These are phyloP conservation scores for Seira musarum DNA, from an alignment of 2,888 invertebrate genomes.

Conservation along the genomic window DNA sequence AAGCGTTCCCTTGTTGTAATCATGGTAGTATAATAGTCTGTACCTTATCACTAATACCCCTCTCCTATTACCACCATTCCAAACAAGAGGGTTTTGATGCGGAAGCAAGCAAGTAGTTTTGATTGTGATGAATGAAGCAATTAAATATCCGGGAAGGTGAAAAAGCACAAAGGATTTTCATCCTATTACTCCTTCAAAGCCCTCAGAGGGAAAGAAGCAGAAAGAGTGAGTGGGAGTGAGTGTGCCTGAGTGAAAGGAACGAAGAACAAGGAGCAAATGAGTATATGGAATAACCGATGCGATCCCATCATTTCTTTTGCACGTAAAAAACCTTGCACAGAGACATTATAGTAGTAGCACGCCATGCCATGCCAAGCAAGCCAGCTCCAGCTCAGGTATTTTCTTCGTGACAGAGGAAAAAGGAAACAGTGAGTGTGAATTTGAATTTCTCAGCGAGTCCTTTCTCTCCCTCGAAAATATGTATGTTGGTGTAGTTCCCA, in stretches of 20 bases:
- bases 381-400: too few relatives aligned
- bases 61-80: constrained; percentile 38
- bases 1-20: constrained; percentile 11
- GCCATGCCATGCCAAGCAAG: too few relatives aligned
- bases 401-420: too few relatives aligned
- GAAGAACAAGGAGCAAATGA: too few relatives aligned
- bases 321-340: too few relatives aligned
- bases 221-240: constrained; percentile 12
- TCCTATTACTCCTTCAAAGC: constrained; percentile 49
- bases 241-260: constrained; percentile 14
- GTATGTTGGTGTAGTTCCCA: too few relatives aligned
- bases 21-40: neutral
- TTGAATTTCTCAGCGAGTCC: too few relatives aligned
- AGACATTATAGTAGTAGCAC: too few relatives aligned
- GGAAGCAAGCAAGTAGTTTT: constrained; percentile 51
- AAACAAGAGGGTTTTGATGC: constrained; percentile 38
- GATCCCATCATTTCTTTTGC: too few relatives aligned
- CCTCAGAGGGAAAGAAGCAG: constrained; percentile 16
- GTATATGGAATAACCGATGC: too few relatives aligned
- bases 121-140: constrained; percentile 61
- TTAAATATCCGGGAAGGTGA: constrained; percentile 59
- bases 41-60: constrained; percentile 27
- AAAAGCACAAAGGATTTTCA: constrained; percentile 57
- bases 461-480: too few relatives aligned
- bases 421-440: too few relatives aligned